Percentiles rank a stretch among this genome's conserved stretches.
Evolutionary conservation across 2,888 invertebrate species (phyloP).

Genomic region (Tinea semifulvella): DNA sequence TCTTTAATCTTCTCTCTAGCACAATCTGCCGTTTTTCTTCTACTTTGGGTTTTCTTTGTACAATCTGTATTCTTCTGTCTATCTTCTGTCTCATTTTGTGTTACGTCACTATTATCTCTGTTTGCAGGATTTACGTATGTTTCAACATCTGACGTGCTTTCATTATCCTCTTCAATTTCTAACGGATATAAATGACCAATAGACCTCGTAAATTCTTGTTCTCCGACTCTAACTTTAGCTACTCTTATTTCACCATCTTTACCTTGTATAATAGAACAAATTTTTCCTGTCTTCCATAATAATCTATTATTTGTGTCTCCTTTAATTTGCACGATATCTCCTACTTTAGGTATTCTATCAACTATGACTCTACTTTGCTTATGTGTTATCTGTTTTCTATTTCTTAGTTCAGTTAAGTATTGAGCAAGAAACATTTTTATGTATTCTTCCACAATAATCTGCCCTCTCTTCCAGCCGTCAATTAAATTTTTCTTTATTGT

Average conservation of each 20-base stretch:
- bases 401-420: conserved; percentile 13
- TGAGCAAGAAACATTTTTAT: conserved; percentile 9
- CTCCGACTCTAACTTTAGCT: conserved; percentile 7
- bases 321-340: conserved; percentile 16
- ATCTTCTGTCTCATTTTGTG: no score
- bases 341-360: neutral
- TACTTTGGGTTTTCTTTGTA: no score
- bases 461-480: neutral
- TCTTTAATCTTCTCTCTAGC: no score
- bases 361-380: conserved; percentile 13
- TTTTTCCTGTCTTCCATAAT: conserved; percentile 14
- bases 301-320: conserved; percentile 13
- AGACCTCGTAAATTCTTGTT: conserved; percentile 11
- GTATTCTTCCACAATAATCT: neutral
- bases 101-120: no score
- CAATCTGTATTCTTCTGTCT: no score
- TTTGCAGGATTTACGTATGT: no score
- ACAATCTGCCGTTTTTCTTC: no score
- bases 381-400: conserved; percentile 12
- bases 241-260: conserved; percentile 1
- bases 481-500: neutral
- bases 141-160: neutral
- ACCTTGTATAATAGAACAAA: neutral
- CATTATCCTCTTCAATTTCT: neutral
- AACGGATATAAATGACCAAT: conserved; percentile 11